phyloP scores from a whole-genome alignment of 2,113 vertebrate genomes.

The Nothobranchius furzeri region DNA sequence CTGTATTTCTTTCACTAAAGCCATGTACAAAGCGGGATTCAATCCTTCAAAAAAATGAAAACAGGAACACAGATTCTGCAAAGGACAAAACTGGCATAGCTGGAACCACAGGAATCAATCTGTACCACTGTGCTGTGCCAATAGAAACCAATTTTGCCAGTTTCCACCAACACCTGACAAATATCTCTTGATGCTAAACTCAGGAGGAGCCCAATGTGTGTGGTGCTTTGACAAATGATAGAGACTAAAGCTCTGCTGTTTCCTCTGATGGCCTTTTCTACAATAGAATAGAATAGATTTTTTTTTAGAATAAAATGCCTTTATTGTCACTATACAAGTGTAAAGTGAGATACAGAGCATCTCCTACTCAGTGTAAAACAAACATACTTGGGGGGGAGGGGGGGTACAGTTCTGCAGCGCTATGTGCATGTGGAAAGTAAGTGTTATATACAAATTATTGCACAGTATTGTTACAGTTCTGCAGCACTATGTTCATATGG shows the following conservation, averaged over 20 bases:
- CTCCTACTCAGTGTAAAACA: too few relatives aligned
- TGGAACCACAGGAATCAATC: slow-evolving; percentile 24
- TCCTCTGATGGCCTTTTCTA: slow-evolving; percentile 8
- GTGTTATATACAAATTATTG: too few relatives aligned
- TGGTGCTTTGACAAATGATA: slow-evolving; percentile 31
- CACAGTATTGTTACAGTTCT: too few relatives aligned
- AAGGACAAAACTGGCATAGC: slow-evolving; percentile 1
- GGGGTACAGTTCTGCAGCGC: too few relatives aligned
- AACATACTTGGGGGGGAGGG: too few relatives aligned
- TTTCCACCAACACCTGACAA: slow-evolving; percentile 48
- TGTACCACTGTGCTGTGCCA: slow-evolving; percentile 16
- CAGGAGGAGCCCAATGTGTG: slow-evolving; percentile 40
- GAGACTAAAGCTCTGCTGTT: slow-evolving; percentile 26
- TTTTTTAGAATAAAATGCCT: too few relatives aligned
- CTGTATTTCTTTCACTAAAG: slow-evolving; percentile 10
- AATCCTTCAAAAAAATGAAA: slow-evolving; percentile 28
- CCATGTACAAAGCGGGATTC: slow-evolving; percentile 36
- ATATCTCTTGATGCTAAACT: slow-evolving; percentile 33
- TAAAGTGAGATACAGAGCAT: too few relatives aligned
- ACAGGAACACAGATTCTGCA: slow-evolving; percentile 12
- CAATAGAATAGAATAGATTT: not conserved
- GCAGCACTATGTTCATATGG: too few relatives aligned
- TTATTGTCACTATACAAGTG: too few relatives aligned
- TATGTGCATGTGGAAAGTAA: too few relatives aligned
- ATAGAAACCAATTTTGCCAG: slow-evolving; percentile 41